Percentiles rank a stretch among this genome's conserved stretches.
Conservation (phyloP, 2,797 vertebrate species). For the Microctenopoma stevenorrisi region DNA sequence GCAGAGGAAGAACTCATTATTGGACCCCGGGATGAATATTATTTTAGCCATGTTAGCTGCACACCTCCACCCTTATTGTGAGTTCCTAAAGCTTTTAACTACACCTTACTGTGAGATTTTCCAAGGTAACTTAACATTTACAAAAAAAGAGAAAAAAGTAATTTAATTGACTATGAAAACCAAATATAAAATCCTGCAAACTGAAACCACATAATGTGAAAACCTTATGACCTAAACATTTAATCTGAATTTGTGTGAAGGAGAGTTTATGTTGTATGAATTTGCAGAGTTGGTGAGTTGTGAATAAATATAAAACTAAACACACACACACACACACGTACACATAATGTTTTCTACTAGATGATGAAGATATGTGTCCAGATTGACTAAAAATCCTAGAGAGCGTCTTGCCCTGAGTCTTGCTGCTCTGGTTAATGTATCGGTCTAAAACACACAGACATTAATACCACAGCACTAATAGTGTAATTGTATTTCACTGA, state of each 20-base stretch:
- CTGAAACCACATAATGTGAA: too few species aligned
- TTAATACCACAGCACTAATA: slow-evolving; percentile 78
- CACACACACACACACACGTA: background rate
- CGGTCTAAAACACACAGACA: slow-evolving; percentile 74
- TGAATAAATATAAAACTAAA: background rate
- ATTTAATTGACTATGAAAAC: background rate
- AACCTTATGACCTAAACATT: too few species aligned
- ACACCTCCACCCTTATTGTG: background rate
- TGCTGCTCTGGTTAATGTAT: slow-evolving; percentile 76
- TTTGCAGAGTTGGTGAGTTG: background rate
- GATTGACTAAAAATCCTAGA: slow-evolving; percentile 64
- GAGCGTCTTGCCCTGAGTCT: slow-evolving; percentile 58
- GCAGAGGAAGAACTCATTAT: slow-evolving; percentile 15
- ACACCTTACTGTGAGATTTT: background rate
- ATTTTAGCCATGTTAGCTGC: background rate
- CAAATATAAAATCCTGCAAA: background rate
- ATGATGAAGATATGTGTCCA: slow-evolving; percentile 54
- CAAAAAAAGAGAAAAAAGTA: background rate
- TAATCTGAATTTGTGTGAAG: background rate
- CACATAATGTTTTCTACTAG: slow-evolving; percentile 33
- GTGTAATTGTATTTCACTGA: slow-evolving; percentile 75
- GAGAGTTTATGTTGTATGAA: background rate
- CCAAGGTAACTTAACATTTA: background rate
- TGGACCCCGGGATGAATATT: slow-evolving; percentile 27
- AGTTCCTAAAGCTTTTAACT: too few species aligned